These are phyloP conservation scores for Gobiocypris rarus DNA, from an alignment of 2,113 vertebrate species.

Conservation along the genomic window DNA sequence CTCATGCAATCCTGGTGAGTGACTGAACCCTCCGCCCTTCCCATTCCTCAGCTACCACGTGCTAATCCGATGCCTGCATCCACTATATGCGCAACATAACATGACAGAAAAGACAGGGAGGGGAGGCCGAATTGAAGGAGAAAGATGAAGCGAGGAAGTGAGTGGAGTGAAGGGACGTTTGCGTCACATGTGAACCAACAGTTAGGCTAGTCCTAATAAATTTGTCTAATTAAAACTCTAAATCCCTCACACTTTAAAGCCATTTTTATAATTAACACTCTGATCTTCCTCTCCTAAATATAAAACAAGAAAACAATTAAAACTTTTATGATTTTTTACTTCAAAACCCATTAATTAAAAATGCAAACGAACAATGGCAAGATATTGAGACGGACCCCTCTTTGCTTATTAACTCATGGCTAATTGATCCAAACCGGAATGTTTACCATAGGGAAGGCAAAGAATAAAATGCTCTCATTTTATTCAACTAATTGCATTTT, in stretches of 20 bases:
- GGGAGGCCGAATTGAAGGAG: neutral
- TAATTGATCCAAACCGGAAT: conserved; percentile 78
- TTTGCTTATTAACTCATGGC: conserved; percentile 74
- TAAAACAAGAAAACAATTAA: conserved; percentile 76
- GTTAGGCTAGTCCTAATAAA: conserved; percentile 66
- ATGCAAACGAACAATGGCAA: conserved; percentile 71
- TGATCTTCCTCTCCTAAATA: conserved; percentile 65
- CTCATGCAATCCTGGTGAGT: conserved; percentile 64
- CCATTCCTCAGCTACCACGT: conserved; percentile 30
- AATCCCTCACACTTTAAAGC: conserved; percentile 78
- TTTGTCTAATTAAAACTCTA: conserved; percentile 81
- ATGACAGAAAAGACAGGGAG: conserved; percentile 48
- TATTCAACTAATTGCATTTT: conserved; percentile 72
- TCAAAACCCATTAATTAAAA: conserved; percentile 79
- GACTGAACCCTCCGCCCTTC: conserved; percentile 57
- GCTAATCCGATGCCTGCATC: conserved; percentile 71
- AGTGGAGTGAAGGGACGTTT: conserved; percentile 51
- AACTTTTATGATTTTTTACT: conserved; percentile 76
- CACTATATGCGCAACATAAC: conserved; percentile 51
- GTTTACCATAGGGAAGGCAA: conserved; percentile 76
- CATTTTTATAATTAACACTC: conserved; percentile 78
- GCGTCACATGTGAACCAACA: conserved; percentile 64
- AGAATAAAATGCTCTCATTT: conserved; percentile 73
- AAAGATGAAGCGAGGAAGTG: conserved; percentile 36
- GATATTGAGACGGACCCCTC: conserved; percentile 71